Base-by-base conservation (phyloP, 2,113 vertebrate species). In the Muntiacus reevesi region DNA sequence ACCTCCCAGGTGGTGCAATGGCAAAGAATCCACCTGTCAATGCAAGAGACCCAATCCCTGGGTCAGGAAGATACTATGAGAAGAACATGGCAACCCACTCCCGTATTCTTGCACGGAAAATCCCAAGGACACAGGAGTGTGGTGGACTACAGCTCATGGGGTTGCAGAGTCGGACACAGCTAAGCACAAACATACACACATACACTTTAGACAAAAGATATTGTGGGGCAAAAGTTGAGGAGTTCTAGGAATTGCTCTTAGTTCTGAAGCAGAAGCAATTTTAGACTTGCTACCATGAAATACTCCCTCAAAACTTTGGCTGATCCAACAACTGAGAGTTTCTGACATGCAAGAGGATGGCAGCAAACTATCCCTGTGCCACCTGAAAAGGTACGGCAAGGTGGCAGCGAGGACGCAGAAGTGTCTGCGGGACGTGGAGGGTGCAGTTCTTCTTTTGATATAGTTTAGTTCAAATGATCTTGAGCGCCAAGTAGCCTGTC, bases 391-490 rank as follows among this genome's bases (percentile, higher is more conserved):
- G 10, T 7, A 40, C 3, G 43, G 17, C 16, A 28, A 54, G 27
- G n/a, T 1, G 9, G 19, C 30, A 57, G 21, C 1, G 8, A 85
- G 0, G 5, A 15, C 67, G 12, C 0, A 11, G n/a, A 71, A 71
- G n/a, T 12, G 17, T 36, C 64, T 45, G 47, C 28, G n/a, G 16
- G 7, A 23, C 0, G 1, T 67, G 62, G 19, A 33, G 6, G 4
- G 47, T 16, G 5, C 6, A 16, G 54, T n/a, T 45, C 16, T 74
- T 25, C 74, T 28, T 78, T 36, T 36, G 17, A 40, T 40, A 11
- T 25, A 89, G 14, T 21, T 91, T 47, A n/a, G 40, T 43, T n/a
- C 15, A 52, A 21, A 36, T 11, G 33, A 6, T 85, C 12, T 43
- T 60, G 33, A 95, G 54, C 27, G 40, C n/a, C 33, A 57, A 45